Percentiles rank a stretch among this genome's conserved stretches.
These are phyloP conservation scores for Bellardia pandia DNA, from an alignment of 2,888 invertebrate species.

Conservation along the genomic window DNA sequence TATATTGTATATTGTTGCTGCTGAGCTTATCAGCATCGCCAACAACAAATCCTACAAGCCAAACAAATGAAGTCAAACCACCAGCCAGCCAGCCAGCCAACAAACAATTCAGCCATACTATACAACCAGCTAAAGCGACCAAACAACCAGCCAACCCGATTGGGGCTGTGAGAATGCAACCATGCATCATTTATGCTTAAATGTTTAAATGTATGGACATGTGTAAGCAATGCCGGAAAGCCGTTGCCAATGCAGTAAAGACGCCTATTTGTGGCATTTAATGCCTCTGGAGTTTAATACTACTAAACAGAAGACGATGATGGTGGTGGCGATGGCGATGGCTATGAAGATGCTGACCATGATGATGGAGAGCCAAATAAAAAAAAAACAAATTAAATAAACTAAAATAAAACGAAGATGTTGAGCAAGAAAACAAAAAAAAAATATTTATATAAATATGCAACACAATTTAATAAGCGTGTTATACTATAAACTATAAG, in stretches of 20 bases:
- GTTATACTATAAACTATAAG: conserved; percentile 60
- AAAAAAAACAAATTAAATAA: neutral
- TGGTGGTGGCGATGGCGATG: conserved; percentile 6
- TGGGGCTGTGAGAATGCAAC: conserved; percentile 61
- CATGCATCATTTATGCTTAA: conserved; percentile 71
- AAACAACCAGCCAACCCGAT: conserved; percentile 20
- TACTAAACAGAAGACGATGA: conserved; percentile 50
- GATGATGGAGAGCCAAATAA: conserved; percentile 7
- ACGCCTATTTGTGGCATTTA: conserved; percentile 74
- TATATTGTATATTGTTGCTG: conserved; percentile 5
- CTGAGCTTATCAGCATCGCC: conserved; percentile 66
- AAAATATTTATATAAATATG: conserved; percentile 42
- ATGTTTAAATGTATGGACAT: conserved; percentile 69
- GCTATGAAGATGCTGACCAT: conserved; percentile 13
- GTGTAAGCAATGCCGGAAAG: conserved; percentile 72
- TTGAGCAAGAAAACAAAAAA: conserved; percentile 17
- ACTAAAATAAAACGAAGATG: neutral
- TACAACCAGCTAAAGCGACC: neutral
- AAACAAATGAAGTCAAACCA: conserved; percentile 45
- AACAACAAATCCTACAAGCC: conserved; percentile 44
- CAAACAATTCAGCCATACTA: neutral
- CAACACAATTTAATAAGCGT: conserved; percentile 69
- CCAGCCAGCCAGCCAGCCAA: neutral
- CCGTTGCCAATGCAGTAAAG: conserved; percentile 71
- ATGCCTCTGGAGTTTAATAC: conserved; percentile 70